Evolutionary conservation across 2,113 vertebrate species (phyloP).

Genomic region (Sterna hirundo): DNA sequence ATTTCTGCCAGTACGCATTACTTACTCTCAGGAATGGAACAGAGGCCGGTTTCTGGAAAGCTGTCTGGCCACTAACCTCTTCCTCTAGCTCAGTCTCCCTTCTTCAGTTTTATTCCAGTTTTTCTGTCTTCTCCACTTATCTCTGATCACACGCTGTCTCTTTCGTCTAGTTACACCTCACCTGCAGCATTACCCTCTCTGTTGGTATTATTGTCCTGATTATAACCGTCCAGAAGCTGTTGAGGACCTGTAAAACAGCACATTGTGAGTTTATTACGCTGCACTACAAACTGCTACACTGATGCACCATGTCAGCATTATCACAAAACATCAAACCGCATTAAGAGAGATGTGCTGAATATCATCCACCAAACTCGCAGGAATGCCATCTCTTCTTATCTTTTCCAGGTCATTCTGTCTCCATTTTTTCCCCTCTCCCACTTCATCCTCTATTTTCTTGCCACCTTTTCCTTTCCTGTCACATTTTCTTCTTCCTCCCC

Average conservation of each 20-base stretch:
- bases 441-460: not conserved
- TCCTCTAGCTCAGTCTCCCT: not conserved
- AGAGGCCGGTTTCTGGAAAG: not conserved
- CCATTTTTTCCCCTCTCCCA: not conserved
- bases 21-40: not conserved
- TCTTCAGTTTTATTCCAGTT: not conserved
- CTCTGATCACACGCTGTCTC: not conserved
- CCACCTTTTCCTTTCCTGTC: not conserved
- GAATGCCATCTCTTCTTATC: not conserved
- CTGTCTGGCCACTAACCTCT: not conserved
- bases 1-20: not conserved
- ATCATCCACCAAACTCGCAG: not conserved
- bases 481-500: not conserved
- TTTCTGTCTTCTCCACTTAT: not conserved
- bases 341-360: not conserved
- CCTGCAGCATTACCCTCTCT: not conserved
- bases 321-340: not conserved
- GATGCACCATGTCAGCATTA: not conserved
- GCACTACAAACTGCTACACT: not conserved
- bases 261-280: not conserved
- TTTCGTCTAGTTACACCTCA: not conserved
- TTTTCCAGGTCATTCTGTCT: not conserved
- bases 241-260: not conserved
- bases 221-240: not conserved
- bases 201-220: not conserved